These are phyloP conservation scores for Armadillidium nasatum DNA, from an alignment of 1,140 invertebrate species.

Conservation along the genomic window DNA sequence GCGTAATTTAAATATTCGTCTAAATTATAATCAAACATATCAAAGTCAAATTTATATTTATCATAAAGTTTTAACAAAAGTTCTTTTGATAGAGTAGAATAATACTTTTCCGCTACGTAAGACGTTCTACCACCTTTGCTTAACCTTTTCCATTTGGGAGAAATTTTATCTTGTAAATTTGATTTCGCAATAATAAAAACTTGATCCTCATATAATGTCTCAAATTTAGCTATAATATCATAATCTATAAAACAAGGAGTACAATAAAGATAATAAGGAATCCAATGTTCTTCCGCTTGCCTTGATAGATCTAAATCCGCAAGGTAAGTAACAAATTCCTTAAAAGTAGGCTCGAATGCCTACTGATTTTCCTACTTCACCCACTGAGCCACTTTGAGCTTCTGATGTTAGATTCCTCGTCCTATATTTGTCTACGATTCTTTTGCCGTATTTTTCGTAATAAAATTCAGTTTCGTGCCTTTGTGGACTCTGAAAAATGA, in stretches of 20 bases:
- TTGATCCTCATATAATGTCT: conserved; percentile 73
- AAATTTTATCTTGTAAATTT: conserved; percentile 64
- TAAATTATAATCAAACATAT: conserved; percentile 74
- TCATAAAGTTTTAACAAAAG: conserved; percentile 61
- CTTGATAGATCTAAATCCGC: conserved; percentile 46
- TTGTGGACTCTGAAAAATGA: conserved; percentile 51
- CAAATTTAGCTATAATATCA: conserved; percentile 81
- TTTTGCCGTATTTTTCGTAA: conserved; percentile 56
- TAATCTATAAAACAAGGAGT: conserved; percentile 68
- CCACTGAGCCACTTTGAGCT: conserved; percentile 13
- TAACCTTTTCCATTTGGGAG: conserved; percentile 74
- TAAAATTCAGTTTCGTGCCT: conserved; percentile 56
- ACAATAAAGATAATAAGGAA: conserved; percentile 65
- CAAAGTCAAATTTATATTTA: conserved; percentile 68
- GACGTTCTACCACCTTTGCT: conserved; percentile 54
- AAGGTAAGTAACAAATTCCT: conserved; percentile 60
- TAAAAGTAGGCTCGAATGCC: conserved; percentile 61
- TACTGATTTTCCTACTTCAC: conserved; percentile 48
- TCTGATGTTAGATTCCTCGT: too few species aligned
- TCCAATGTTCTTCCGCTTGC: conserved; percentile 64
- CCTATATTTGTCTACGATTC: conserved; percentile 57
- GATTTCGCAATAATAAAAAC: conserved; percentile 60
- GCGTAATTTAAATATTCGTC: conserved; percentile 55
- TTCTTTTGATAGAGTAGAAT: conserved; percentile 57
- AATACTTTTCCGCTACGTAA: conserved; percentile 61